Conservation (phyloP, 2,888 invertebrate species). For the Drosophila percnosoma region DNA sequence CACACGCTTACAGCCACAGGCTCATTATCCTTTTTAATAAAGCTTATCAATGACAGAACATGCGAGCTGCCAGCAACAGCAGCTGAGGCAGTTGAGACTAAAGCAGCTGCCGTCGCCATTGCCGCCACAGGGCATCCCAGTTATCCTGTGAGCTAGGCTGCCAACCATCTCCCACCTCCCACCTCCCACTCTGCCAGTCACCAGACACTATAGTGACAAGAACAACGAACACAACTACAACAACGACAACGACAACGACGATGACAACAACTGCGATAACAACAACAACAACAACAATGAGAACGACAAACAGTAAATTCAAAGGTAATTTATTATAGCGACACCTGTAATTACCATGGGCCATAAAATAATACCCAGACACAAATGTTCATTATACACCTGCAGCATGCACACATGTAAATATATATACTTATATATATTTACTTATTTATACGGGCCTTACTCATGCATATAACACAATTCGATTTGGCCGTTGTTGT, state of each 20-base stretch:
- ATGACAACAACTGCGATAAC: constrained; percentile 33
- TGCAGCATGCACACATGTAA: constrained; percentile 19
- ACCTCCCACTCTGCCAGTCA: not conserved
- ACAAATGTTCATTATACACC: constrained; percentile 21
- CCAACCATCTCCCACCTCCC: not conserved
- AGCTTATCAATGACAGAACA: constrained; percentile 80
- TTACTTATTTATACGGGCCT: constrained; percentile 29
- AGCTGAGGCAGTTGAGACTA: constrained; percentile 30
- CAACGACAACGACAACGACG: constrained; percentile 27
- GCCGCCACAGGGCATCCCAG: constrained; percentile 47
- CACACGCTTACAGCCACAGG: constrained; percentile 57
- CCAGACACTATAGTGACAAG: constrained; percentile 52
- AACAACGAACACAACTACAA: constrained; percentile 43
- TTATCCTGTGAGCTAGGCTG: constrained; percentile 46
- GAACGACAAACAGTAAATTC: constrained; percentile 80
- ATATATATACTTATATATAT: not conserved
- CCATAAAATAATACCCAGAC: constrained; percentile 75
- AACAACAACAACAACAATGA: constrained; percentile 31
- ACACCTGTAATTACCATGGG: constrained; percentile 81
- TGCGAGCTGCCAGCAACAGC: constrained; percentile 77
- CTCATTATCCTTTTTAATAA: constrained; percentile 80
- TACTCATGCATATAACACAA: constrained; percentile 22
- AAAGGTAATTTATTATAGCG: constrained; percentile 81
- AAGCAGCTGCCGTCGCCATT: constrained; percentile 37
- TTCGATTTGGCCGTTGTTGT: constrained; percentile 19